Base-by-base conservation (phyloP, 2,797 vertebrate species). In the Anisognathus igniventris region DNA sequence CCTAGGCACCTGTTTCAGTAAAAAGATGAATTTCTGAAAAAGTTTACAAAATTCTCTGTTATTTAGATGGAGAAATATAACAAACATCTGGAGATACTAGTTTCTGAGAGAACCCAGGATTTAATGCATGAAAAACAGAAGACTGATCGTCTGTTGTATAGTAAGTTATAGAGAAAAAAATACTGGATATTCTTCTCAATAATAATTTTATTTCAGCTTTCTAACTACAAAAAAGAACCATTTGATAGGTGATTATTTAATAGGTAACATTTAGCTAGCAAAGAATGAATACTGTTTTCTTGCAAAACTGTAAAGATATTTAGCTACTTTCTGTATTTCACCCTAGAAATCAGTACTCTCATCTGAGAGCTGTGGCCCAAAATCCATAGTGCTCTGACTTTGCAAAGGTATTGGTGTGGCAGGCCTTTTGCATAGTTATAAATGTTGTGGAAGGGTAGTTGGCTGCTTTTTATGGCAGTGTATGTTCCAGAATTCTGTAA, bases 31-130 rank as follows among this genome's bases (percentile, higher is more conserved):
- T 62, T 76, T 44, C 42, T 19, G 6, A 53, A 35, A 44, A 44
- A 35, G 28, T 66, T 91, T 53, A 44, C 74, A 68, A 44, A 68
- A 76, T 92, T 96, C n/a, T 97, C 9, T 93, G 23, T 79, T 88
- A 9, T 50, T 91, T 97, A 99, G 98, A 98, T 99, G 98, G 98
- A 99, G 97, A 99, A 98, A 92, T 98, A 99, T 77, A 99, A 98
- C 66, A 98, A 99, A 96, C 98, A 99, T 77, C 97, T 99, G 97
- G 98, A 99, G 97, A 98, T 98, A 33, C 39, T 99, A 88, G 98
- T 98, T 76, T 97, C 98, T 44, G 98, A 99, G 95, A 97, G 98
- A 42, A 99, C 98, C 1, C 98, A 99, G 77, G 98, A 99, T 91
- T 97, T 98, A 97, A 98, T 97, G 97, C 97, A 98, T 25, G 98